phyloP scores from a whole-genome alignment of 2,113 vertebrate genomes.

The Panthera leo region DNA sequence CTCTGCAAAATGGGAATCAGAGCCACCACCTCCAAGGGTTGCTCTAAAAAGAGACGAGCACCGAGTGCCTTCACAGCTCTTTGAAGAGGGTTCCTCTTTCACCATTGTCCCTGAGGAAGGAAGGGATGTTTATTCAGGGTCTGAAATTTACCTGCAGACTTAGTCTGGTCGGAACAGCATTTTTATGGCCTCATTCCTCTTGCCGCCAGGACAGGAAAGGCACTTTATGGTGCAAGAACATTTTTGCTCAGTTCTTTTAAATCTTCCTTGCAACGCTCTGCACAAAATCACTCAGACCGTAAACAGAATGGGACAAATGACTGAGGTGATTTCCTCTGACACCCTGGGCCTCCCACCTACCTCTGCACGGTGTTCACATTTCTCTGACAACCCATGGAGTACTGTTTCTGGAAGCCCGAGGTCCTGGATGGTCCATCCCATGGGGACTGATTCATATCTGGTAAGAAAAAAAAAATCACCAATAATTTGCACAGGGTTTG shows the following conservation, averaged over 20 bases:
- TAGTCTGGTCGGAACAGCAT: not conserved
- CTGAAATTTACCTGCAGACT: not conserved
- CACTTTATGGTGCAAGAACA: constrained; percentile 55
- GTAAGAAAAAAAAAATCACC: not conserved
- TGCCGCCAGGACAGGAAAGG: not conserved
- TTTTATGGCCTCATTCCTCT: not conserved
- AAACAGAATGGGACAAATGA: constrained; percentile 63
- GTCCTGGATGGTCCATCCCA: not conserved
- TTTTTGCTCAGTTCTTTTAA: constrained; percentile 74
- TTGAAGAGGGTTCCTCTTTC: fast-evolving
- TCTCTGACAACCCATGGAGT: constrained; percentile 13
- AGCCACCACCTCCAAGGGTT: fast-evolving
- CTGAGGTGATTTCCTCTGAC: constrained; percentile 33
- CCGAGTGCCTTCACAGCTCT: fast-evolving
- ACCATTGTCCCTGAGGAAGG: not conserved
- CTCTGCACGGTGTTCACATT: not conserved
- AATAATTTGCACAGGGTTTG: not conserved
- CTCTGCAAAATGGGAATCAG: not conserved
- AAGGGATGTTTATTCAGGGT: not conserved
- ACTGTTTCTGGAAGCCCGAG: not conserved
- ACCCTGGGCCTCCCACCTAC: constrained; percentile 33
- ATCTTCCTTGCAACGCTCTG: constrained; percentile 68
- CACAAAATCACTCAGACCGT: constrained; percentile 69
- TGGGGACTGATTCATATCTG: fast-evolving
- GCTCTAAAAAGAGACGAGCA: not conserved